These are phyloP conservation scores for Helogale parvula DNA, from an alignment of 2,113 vertebrate genomes.

Conservation along the genomic window DNA sequence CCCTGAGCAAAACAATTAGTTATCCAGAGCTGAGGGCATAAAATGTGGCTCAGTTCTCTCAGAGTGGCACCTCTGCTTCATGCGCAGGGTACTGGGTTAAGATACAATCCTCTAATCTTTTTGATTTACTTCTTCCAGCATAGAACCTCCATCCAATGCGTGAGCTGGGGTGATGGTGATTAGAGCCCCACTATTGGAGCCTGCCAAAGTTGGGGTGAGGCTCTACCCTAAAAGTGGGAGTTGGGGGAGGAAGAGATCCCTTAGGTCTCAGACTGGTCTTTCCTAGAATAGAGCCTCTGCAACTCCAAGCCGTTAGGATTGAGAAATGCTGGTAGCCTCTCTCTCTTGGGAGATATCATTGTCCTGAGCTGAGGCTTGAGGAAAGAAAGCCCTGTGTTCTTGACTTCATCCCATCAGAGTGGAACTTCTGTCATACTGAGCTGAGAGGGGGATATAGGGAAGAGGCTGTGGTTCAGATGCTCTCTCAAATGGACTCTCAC, in stretches of 20 bases:
- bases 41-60: background rate
- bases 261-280: background rate
- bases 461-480: background rate
- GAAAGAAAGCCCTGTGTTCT: background rate
- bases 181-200: background rate
- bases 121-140: background rate
- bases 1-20: background rate
- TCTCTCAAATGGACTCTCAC: background rate
- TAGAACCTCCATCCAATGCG: background rate
- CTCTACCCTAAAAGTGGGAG: background rate
- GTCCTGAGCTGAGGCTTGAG: background rate
- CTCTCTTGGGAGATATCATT: background rate
- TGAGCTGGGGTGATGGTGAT: background rate
- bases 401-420: background rate
- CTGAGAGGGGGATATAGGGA: background rate
- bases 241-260: background rate
- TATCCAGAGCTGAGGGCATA: background rate
- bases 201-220: background rate
- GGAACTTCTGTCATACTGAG: background rate
- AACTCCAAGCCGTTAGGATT: background rate
- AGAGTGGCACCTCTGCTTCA: background rate
- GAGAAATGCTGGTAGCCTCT: background rate
- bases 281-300: background rate
- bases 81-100: background rate
- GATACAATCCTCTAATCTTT: background rate